Evolutionary conservation across 2,113 vertebrate species (phyloP).

Genomic region (Rhipidura dahli): DNA sequence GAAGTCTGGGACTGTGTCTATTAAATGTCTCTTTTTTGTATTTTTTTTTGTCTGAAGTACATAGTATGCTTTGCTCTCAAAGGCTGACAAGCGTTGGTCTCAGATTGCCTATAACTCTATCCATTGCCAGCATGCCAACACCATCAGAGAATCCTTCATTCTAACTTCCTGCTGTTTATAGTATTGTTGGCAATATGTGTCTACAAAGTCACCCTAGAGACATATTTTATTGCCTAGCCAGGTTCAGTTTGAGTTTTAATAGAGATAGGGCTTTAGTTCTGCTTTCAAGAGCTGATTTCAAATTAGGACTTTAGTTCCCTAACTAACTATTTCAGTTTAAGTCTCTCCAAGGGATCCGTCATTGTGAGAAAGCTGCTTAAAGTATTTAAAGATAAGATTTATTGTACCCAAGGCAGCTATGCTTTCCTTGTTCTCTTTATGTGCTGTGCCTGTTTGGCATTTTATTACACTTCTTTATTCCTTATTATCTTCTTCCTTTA

Average conservation of each 20-base stretch:
- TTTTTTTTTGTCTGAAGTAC: not conserved
- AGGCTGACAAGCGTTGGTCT: not conserved
- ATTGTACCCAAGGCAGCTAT: not conserved
- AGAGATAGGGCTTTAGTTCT: not conserved
- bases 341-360: not conserved
- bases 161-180: not conserved
- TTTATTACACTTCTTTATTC: slow-evolving; percentile 13
- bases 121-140: not conserved
- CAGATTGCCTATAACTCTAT: not conserved
- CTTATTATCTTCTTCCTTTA: slow-evolving; percentile 19
- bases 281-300: not conserved
- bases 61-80: not conserved
- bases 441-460: not conserved
- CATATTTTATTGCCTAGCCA: not conserved
- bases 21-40: not conserved
- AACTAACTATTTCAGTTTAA: not conserved
- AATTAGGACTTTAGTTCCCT: not conserved
- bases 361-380: not conserved
- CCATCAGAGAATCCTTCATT: not conserved
- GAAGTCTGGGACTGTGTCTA: not conserved
- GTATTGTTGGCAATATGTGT: not conserved
- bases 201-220: not conserved
- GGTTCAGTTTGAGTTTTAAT: not conserved
- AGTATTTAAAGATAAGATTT: slow-evolving; percentile 27
- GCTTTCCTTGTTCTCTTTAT: not conserved